A percentile compares a stretch with the other conserved stretches of the same genome.
These are phyloP conservation scores for Onthophagus sagittarius DNA, from an alignment of 2,888 invertebrate genomes.

Conservation along the genomic window DNA sequence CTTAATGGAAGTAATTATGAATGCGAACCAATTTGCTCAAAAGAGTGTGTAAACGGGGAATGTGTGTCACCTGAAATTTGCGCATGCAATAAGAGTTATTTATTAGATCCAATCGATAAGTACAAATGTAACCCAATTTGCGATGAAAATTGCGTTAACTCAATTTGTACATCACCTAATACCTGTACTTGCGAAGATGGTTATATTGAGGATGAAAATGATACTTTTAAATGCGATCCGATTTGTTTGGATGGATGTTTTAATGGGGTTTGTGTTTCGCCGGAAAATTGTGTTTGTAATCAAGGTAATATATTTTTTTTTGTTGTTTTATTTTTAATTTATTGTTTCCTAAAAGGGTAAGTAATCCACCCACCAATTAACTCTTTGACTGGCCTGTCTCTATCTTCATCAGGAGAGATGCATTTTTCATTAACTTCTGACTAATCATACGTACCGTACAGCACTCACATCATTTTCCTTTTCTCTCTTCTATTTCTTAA, in stretches of 20 bases:
- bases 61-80: slow-evolving; percentile 26
- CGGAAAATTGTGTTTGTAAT: slow-evolving; percentile 27
- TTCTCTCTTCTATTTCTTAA: no score
- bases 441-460: no score
- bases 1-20: slow-evolving; percentile 16
- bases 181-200: slow-evolving; percentile 13
- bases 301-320: slow-evolving; percentile 16
- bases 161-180: slow-evolving; percentile 13
- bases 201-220: slow-evolving; percentile 13
- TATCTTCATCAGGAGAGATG: no score
- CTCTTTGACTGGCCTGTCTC: no score
- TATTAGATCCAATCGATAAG: neutral
- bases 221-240: slow-evolving; percentile 9
- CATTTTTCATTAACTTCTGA: no score
- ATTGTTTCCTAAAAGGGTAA: no score
- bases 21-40: slow-evolving; percentile 23
- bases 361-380: no score
- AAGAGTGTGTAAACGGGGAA: slow-evolving; percentile 24
- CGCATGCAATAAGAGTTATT: slow-evolving; percentile 21
- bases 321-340: neutral
- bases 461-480: no score
- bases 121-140: slow-evolving; percentile 20
- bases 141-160: neutral
- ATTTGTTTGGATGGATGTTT: neutral
- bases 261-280: slow-evolving; percentile 2